Conservation (phyloP, 2,113 vertebrate genomes). For the Halichoeres trimaculatus region DNA sequence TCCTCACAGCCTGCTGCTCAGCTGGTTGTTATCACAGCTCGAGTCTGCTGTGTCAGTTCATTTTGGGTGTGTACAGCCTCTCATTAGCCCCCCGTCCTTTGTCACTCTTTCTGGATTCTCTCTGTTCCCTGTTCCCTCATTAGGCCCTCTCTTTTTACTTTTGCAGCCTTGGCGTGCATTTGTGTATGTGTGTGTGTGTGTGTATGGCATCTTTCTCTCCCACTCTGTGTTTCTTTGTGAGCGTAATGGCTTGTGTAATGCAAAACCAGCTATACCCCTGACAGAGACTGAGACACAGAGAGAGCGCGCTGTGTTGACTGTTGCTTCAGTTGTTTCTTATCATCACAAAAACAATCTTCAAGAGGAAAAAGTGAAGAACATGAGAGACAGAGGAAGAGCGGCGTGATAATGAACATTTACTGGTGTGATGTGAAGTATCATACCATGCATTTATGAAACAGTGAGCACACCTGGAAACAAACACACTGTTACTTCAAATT, state of each 20-base stretch:
- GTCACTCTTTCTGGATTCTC: conserved; percentile 45
- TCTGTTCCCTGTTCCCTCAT: conserved; percentile 53
- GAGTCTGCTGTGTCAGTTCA: conserved; percentile 48
- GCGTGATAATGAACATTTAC: not conserved
- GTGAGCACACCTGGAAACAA: not conserved
- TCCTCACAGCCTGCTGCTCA: conserved; percentile 25
- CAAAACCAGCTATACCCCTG: conserved; percentile 19
- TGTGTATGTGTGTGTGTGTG: not conserved
- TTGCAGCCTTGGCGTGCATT: not conserved
- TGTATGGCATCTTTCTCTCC: not conserved
- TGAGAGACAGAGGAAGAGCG: not conserved
- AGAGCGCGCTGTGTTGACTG: not conserved
- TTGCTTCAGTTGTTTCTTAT: not conserved
- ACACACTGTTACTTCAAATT: too few relatives aligned
- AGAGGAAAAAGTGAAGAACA: not conserved
- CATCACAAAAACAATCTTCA: not conserved
- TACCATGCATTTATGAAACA: too few relatives aligned
- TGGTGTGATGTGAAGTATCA: not conserved
- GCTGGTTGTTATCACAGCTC: conserved; percentile 44
- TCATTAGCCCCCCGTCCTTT: conserved; percentile 43
- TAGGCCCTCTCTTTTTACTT: conserved; percentile 34
- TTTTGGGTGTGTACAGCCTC: conserved; percentile 40
- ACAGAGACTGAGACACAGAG: not conserved
- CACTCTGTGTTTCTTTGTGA: conserved; percentile 20
- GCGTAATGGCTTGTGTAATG: conserved; percentile 28